Base-by-base conservation (phyloP, 2,888 invertebrate species). In the Metalampra italica region DNA sequence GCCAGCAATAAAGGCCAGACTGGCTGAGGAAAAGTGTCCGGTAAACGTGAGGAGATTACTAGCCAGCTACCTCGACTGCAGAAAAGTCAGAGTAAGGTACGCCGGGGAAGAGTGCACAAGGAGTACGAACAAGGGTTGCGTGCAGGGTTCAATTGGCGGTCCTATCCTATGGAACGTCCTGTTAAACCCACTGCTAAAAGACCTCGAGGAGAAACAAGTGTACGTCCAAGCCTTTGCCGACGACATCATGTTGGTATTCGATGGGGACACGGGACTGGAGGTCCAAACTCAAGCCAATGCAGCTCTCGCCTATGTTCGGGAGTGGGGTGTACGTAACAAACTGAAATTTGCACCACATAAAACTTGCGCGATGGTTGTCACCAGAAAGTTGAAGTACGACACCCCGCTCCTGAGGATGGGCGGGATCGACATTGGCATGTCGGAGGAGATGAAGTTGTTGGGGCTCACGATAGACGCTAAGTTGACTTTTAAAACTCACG, bases 101-200 rank as follows among this genome's bases (percentile, higher is more conserved):
- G 43, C 32, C 4, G 34, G 43, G 15, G 15, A 4, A n/a, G 34
- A 13, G 15, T 9, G 13, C 43, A 1, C 2, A 2, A 43, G 9
- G 11, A 2, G 8, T 1, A 43, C 43, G 3, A 34, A 0, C 7
- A 53, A 52, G n/a, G 56, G 56, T 0, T 56, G 54, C 7, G 51
- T 56, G 0, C 56, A 56, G 34, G 56, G 56, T 0, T 56, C 56
- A 0, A 50, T 56, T 1, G 56, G 53, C 0, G 54, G 56, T 0
- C 54, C 56, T 0, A 52, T 47, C 0, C 22, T 53, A 0, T 55
- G 55, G 57, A 57, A 55, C 37, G 13, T 57, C 0, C 13, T 57
- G 0, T 40, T 55, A n/a, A 52, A 55, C 29, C 49, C 53, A 2
- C 46, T 53, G 0, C 39, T 53, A 7, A 32, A 41, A n/a, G 32